These are phyloP conservation scores for Cranoglanis bouderius DNA, from an alignment of 2,113 vertebrate genomes.

Conservation along the genomic window DNA sequence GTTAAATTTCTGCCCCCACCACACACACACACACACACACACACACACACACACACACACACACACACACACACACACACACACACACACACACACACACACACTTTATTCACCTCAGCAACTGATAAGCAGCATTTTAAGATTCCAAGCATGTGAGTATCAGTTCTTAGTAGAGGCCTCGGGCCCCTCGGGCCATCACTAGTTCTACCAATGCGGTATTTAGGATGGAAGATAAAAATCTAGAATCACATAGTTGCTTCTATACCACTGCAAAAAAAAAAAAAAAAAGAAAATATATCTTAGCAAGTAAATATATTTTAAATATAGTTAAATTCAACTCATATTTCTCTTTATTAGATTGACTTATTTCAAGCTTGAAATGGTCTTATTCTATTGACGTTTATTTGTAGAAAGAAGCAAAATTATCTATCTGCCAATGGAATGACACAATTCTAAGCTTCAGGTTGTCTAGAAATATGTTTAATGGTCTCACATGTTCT, in stretches of 20 bases:
- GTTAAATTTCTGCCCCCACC: neutral
- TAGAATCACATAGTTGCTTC: neutral
- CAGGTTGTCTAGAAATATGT: neutral
- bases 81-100: neutral
- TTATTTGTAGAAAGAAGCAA: neutral
- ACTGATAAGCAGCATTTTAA: slow-evolving; percentile 53
- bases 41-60: neutral
- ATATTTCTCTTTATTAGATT: neutral
- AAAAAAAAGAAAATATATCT: neutral
- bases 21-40: neutral
- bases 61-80: neutral
- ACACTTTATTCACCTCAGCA: neutral
- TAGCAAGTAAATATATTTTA: neutral
- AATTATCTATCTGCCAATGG: neutral
- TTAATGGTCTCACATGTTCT: neutral
- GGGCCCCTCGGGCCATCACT: neutral
- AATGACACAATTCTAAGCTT: neutral
- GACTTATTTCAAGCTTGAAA: neutral
- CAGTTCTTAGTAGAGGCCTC: slow-evolving; percentile 4
- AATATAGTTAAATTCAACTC: neutral
- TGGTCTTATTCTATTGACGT: neutral
- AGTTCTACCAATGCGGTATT: neutral
- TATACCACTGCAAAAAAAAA: neutral
- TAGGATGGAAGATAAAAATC: slow-evolving; percentile 4
- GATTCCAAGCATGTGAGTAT: slow-evolving; percentile 50